A percentile compares a stretch with the other conserved stretches of the same genome.
These are phyloP conservation scores for Clarias pachynema DNA, from an alignment of 2,797 vertebrate genomes.

Conservation along the genomic window DNA sequence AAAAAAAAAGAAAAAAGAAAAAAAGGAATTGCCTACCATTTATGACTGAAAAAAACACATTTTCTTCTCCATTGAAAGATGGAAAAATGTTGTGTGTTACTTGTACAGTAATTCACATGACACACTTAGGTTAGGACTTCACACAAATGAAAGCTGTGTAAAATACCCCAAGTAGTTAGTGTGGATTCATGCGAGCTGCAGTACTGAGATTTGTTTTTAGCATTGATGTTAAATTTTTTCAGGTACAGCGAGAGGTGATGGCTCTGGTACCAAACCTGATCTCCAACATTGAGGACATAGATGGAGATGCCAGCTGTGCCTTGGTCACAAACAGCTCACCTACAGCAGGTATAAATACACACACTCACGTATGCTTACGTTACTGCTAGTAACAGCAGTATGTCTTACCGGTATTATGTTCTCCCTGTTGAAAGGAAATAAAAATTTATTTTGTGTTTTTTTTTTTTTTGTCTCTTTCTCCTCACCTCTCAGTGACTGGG, in stretches of 20 bases:
- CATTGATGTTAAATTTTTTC: not conserved
- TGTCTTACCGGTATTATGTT: not conserved
- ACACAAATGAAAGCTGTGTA: not conserved
- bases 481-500: slow-evolving; percentile 55
- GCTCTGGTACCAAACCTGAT: slow-evolving; percentile 62
- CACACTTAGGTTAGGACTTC: not conserved
- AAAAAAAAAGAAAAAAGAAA: not conserved
- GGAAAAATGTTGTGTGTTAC: not conserved
- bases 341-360: slow-evolving; percentile 45
- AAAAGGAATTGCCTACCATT: too few species aligned
- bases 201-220: not conserved
- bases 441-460: not conserved
- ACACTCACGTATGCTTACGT: not conserved
- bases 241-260: slow-evolving; percentile 62
- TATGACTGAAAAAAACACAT: not conserved
- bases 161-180: not conserved
- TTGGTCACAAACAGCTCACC: slow-evolving; percentile 51
- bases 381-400: not conserved
- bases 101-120: not conserved
- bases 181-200: not conserved
- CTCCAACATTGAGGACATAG: slow-evolving; percentile 56
- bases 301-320: slow-evolving; percentile 55
- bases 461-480: not conserved
- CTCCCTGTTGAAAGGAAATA: not conserved
- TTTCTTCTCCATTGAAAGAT: not conserved